Evolutionary conservation across 2,797 vertebrate species (phyloP).

Genomic region (Lithobates sylvaticus): DNA sequence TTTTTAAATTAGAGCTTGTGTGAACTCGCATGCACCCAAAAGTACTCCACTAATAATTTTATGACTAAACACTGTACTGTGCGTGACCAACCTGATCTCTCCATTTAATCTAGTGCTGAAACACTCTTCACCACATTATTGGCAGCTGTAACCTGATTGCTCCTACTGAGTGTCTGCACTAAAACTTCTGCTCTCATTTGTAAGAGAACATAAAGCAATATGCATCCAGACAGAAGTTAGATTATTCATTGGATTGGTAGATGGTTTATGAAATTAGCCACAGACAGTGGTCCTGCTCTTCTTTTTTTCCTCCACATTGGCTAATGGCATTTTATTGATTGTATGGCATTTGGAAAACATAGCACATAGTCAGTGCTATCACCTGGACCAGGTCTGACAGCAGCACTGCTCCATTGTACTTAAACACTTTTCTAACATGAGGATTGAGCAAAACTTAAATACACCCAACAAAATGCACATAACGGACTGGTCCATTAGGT

Average conservation of each 20-base stretch:
- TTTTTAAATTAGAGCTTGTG: not conserved
- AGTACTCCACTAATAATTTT: not conserved
- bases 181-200: constrained; percentile 8
- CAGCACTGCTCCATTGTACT: constrained; percentile 20
- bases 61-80: not conserved
- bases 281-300: not conserved
- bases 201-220: constrained; percentile 15
- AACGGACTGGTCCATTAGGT: not conserved
- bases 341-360: constrained; percentile 31
- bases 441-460: not conserved
- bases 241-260: not conserved
- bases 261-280: constrained; percentile 27
- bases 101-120: not conserved
- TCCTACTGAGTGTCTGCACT: constrained; percentile 4
- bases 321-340: constrained; percentile 51
- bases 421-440: constrained; percentile 5
- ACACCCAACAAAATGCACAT: not conserved
- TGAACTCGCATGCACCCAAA: not conserved
- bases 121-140: not conserved
- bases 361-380: constrained; percentile 29
- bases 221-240: not conserved
- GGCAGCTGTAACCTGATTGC: not conserved
- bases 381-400: constrained; percentile 11
- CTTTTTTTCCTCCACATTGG: constrained; percentile 8
- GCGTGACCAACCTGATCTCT: not conserved